These are phyloP conservation scores for Agrotis ipsilon DNA, from an alignment of 2,888 invertebrate species.

Conservation along the genomic window DNA sequence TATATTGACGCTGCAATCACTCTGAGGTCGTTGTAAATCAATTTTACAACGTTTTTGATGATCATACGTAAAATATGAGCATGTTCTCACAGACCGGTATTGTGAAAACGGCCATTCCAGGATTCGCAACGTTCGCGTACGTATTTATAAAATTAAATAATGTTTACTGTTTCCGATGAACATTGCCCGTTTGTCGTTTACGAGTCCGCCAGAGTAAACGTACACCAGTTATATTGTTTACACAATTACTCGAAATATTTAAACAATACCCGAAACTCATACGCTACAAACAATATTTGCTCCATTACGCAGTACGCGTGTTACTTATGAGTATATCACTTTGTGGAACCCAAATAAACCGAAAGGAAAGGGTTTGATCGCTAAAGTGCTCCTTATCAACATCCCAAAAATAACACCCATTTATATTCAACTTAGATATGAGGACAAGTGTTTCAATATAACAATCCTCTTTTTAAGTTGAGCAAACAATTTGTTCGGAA, in stretches of 20 bases:
- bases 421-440: constrained; percentile 52
- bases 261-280: constrained; percentile 59
- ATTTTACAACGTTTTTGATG: constrained; percentile 88
- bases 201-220: constrained; percentile 56
- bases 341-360: constrained; percentile 54
- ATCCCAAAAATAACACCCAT: constrained; percentile 56
- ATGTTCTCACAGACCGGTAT: constrained; percentile 68
- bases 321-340: constrained; percentile 47
- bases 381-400: constrained; percentile 64
- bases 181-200: constrained; percentile 66
- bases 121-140: constrained; percentile 24
- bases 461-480: constrained; percentile 53
- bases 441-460: constrained; percentile 54
- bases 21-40: constrained; percentile 83
- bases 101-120: constrained; percentile 66
- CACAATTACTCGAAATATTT: constrained; percentile 48
- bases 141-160: constrained; percentile 69
- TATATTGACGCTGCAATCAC: constrained; percentile 81
- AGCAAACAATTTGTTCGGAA: constrained; percentile 59
- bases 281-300: constrained; percentile 52
- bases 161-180: constrained; percentile 73
- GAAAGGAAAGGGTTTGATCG: constrained; percentile 56
- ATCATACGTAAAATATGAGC: constrained; percentile 78
- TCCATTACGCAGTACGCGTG: constrained; percentile 58
- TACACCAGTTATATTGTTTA: constrained; percentile 55